Conservation (phyloP, 2,797 vertebrate species). For the Lindbergichthys nudifrons region DNA sequence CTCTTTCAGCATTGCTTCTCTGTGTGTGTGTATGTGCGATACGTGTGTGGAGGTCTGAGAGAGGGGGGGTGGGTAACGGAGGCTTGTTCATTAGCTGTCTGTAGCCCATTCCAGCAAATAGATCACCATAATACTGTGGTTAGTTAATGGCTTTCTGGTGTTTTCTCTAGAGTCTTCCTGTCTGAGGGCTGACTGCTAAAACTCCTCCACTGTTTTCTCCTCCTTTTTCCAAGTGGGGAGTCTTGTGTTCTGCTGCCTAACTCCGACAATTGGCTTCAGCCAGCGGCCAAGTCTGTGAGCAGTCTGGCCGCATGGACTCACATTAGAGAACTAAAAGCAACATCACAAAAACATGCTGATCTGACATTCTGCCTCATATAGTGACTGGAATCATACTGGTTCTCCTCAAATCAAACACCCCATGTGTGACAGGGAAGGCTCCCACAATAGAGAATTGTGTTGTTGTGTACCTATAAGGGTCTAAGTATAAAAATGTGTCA, state of each 20-base stretch:
- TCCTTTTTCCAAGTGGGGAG: conserved; percentile 77
- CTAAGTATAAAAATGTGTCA: background rate
- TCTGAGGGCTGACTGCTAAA: conserved; percentile 92
- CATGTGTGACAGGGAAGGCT: conserved; percentile 40
- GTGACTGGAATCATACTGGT: conserved; percentile 51
- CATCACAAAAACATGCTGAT: conserved; percentile 72
- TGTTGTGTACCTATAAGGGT: background rate
- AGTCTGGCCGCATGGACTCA: conserved; percentile 78
- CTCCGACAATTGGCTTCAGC: conserved; percentile 87
- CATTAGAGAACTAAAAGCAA: conserved; percentile 76
- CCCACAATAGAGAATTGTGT: conserved; percentile 7
- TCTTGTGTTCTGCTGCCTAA: conserved; percentile 84
- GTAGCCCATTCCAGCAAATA: conserved; percentile 93
- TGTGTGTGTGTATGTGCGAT: conserved; percentile 52
- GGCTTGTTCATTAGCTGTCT: conserved; percentile 97
- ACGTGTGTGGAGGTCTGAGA: conserved; percentile 33
- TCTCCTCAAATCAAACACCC: conserved; percentile 37
- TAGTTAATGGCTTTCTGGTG: conserved; percentile 99
- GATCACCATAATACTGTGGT: conserved; percentile 98
- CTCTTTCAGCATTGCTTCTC: conserved; percentile 91
- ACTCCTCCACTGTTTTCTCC: conserved; percentile 84
- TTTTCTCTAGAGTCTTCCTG: conserved; percentile 95
- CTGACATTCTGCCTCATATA: conserved; percentile 60
- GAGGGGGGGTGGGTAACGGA: conserved; percentile 38
- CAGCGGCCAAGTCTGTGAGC: conserved; percentile 83